Base-by-base conservation (phyloP, 2,113 vertebrate genomes). In the Phoxinus phoxinus region DNA sequence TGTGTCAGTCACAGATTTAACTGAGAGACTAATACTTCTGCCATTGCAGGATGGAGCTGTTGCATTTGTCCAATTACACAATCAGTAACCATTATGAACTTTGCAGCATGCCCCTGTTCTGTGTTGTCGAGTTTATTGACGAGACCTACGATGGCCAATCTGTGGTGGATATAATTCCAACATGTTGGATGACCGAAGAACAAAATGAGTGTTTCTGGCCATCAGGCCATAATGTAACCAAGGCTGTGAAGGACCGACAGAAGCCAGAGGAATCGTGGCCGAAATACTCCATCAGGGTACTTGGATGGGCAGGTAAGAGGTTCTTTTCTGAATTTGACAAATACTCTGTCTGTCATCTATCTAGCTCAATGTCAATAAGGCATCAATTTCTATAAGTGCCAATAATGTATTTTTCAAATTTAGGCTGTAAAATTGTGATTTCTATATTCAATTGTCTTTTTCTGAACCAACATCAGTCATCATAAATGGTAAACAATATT, bases 71-170 rank as follows among this genome's bases (percentile, higher is more conserved):
- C 65, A 67, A 35, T 67, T 67, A 67, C 65, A 67, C 65, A 35
- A 67, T 67, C 65, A 67, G 65, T 67, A 67, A 67, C 65, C 65
- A 67, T 67, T 67, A 67, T 35, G 65, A 67, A 30, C 65, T 67
- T 67, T 67, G 5, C 30, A 35, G 65, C 65, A 35, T 67, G 65
- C 2, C 65, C 65, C 65, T 67, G 30, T 67, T 0, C 65, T 67
- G 30, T 67, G 2, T 67, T 1, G 30, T 67, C 65, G 65, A 67
- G 65, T 67, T 67, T 67, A 19, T 67, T 19, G 65, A 3, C 10
- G 65, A 67, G 30, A 67, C 30, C 30, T 0, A 65, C 0, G 27
- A 65, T 65, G 63, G 63, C 27, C 27, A 65, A 32, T 32, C 63
- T 65, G 63, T 65, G 27, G 63, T 65, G 27, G 63, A 65, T 65